phyloP scores from a whole-genome alignment of 2,113 vertebrate genomes.

The Gnathonemus longibarbis region DNA sequence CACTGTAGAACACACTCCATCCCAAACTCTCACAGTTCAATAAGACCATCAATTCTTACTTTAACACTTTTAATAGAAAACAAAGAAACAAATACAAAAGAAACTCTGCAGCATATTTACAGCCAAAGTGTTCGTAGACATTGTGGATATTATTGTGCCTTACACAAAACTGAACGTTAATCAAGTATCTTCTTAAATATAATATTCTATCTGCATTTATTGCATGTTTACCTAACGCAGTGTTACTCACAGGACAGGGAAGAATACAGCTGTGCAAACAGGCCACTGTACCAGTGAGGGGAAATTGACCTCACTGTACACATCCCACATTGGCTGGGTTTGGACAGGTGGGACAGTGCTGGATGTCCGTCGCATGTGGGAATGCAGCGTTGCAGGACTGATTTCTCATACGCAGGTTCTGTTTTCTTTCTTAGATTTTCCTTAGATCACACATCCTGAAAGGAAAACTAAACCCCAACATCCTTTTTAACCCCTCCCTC shows the following conservation, averaged over 20 bases:
- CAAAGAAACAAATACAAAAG: conserved; percentile 55
- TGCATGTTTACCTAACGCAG: conserved; percentile 19
- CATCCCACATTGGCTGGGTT: conserved; percentile 26
- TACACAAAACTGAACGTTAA: conserved; percentile 41
- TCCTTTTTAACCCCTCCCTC: not conserved
- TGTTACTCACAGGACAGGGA: conserved; percentile 3
- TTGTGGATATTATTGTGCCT: conserved; percentile 16
- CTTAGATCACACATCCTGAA: not conserved
- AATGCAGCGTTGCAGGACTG: not conserved
- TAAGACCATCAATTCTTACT: not conserved
- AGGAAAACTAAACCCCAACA: not conserved
- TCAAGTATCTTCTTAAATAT: conserved; percentile 17
- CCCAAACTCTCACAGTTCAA: not conserved
- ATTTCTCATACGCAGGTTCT: not conserved
- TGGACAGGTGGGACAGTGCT: conserved; percentile 28
- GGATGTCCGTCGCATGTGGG: not conserved
- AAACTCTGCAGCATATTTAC: conserved; percentile 52
- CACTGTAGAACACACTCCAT: not conserved
- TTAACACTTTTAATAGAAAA: conserved; percentile 59
- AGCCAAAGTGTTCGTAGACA: conserved; percentile 35
- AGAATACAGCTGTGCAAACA: conserved; percentile 25
- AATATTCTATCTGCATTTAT: conserved; percentile 24
- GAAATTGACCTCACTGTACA: not conserved
- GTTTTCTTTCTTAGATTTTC: not conserved
- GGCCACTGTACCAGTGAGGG: conserved; percentile 4